Conservation (phyloP, 2,888 invertebrate species). For the Euzetes globulus region DNA sequence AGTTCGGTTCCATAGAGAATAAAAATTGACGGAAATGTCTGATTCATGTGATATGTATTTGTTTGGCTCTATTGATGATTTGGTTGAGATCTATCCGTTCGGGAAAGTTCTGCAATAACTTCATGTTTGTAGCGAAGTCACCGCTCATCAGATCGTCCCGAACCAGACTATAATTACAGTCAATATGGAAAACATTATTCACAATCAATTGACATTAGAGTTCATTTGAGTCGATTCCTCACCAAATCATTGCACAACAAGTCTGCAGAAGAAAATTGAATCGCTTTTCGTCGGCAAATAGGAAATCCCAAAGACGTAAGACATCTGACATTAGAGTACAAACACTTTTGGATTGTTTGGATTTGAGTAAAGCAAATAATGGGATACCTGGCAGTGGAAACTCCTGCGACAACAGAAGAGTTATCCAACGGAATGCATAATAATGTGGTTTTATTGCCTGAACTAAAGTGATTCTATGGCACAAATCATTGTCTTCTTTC, state of each 20-base stretch:
- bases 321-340: constrained; percentile 58
- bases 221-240: constrained; percentile 52
- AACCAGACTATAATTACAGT: constrained; percentile 58
- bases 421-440: constrained; percentile 96
- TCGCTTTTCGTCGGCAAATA: constrained; percentile 80
- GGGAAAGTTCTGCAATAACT: constrained; percentile 63
- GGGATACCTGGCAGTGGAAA: constrained; percentile 70
- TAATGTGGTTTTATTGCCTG: constrained; percentile 90
- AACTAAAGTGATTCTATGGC: constrained; percentile 61
- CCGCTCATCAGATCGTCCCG: constrained; percentile 71
- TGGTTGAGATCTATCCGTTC: constrained; percentile 33
- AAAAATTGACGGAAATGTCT: neutral
- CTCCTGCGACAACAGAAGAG: constrained; percentile 89
- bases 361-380: neutral
- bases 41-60: constrained; percentile 12
- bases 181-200: neutral
- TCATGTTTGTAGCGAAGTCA: constrained; percentile 90
- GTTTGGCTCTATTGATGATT: constrained; percentile 33
- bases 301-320: constrained; percentile 91
- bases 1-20: neutral
- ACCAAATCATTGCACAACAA: constrained; percentile 97
- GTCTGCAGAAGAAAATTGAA: constrained; percentile 85
- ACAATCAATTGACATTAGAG: neutral
- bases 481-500: constrained; percentile 66
- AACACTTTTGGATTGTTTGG: neutral